Percentiles rank a stretch among this genome's conserved stretches.
These are phyloP conservation scores for Temnopleurus reevesii DNA, from an alignment of 53 echinoderm and acorn worm genomes.

Conservation along the genomic window DNA sequence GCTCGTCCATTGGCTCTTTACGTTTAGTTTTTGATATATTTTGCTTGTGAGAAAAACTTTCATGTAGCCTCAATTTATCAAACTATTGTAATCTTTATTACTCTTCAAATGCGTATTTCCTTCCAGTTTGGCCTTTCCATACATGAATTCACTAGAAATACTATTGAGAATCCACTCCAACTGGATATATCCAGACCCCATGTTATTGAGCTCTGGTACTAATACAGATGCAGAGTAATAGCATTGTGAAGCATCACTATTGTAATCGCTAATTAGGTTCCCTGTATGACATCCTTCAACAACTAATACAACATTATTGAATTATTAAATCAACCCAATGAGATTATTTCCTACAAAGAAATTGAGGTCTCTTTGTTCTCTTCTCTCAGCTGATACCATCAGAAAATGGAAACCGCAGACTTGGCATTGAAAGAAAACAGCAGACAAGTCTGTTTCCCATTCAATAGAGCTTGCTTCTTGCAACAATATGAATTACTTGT, in stretches of 20 bases:
- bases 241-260: neutral
- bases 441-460: neutral
- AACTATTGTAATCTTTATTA: too few species aligned
- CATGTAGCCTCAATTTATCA: too few species aligned
- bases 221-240: neutral
- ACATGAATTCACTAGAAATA: slow-evolving; percentile 4
- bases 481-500: neutral
- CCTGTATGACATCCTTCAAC: neutral
- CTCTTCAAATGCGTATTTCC: too few species aligned
- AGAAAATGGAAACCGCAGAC: neutral
- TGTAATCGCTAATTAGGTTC: neutral
- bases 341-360: slow-evolving; percentile 10
- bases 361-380: slow-evolving; percentile 14
- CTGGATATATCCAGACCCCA: neutral
- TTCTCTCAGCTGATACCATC: slow-evolving; percentile 4
- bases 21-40: too few species aligned
- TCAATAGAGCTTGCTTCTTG: neutral
- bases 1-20: too few species aligned
- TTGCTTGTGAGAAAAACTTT: too few species aligned
- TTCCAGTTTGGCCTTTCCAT: too few species aligned
- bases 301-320: too few species aligned
- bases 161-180: neutral
- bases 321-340: too few species aligned
- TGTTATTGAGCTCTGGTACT: neutral
- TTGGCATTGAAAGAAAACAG: neutral